Evolutionary conservation across 2,888 invertebrate species (phyloP).

Genomic region (Hydriomena furcata): DNA sequence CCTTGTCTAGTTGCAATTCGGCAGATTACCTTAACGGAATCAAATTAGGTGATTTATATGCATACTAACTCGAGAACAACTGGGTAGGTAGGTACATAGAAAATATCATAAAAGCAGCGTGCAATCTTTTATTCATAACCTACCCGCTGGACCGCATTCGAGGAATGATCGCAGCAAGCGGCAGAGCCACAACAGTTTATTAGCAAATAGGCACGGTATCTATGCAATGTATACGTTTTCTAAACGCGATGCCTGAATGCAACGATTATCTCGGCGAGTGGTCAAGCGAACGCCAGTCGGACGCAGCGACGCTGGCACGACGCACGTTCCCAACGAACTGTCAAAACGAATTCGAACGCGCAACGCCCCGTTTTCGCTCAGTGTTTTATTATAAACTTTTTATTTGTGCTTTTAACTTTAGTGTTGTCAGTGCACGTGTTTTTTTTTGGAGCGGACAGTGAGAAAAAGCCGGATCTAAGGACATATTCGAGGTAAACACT

Average conservation of each 20-base stretch:
- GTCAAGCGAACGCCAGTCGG: constrained; percentile 54
- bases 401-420: constrained; percentile 40
- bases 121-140: constrained; percentile 23
- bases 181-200: constrained; percentile 22
- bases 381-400: constrained; percentile 38
- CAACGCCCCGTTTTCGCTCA: constrained; percentile 44
- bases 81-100: neutral
- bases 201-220: constrained; percentile 55
- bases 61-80: neutral
- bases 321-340: constrained; percentile 48
- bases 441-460: constrained; percentile 33
- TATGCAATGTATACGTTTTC: constrained; percentile 75
- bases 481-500: constrained; percentile 54
- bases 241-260: constrained; percentile 65
- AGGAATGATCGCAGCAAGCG: constrained; percentile 21
- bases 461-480: constrained; percentile 45
- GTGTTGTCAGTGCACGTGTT: constrained; percentile 51
- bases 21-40: too few species aligned
- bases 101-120: constrained; percentile 18
- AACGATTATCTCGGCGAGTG: constrained; percentile 50
- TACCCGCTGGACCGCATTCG: constrained; percentile 9
- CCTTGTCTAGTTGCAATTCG: too few species aligned
- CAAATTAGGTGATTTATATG: neutral
- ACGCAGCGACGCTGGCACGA: constrained; percentile 49
- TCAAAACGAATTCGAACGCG: constrained; percentile 41